Base-by-base conservation (phyloP, 2,797 vertebrate species). In the Pantherophis vulpinus region DNA sequence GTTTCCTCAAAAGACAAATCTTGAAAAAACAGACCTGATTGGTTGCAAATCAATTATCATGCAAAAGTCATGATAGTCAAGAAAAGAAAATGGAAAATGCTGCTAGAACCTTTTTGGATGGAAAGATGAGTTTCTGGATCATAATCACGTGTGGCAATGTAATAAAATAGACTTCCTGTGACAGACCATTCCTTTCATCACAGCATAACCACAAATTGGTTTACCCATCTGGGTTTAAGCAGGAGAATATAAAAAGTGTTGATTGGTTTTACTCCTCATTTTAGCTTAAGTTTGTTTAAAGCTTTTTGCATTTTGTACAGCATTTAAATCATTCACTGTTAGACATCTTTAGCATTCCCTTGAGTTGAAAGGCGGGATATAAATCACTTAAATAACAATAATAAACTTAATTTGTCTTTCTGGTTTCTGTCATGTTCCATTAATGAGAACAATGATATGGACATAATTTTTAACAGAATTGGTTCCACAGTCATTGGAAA, bases 181-280 rank as follows among this genome's bases (percentile, higher is more conserved):
- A 59, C 10, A 56, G 11, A 29, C 7, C 6, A 51, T 55, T 90
- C 51, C 51, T 20, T 20, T 74, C 23, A 54, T n/a, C 86, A 87
- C 86, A 55, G 29, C 54, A 56, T 87, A 58, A 56, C n/a, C 27
- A 87, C n/a, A 74, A 56, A 55, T 58, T 56, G 29, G 3, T 87
- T 16, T 74, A 58, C 3, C 29, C 29, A 58, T 9, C 29, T n/a
- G 88, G 32, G 12, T 89, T 89, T 42, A 27, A 32, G 61, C n/a
- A 11, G 14, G 3, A 20, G 23, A 32, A 16, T 25, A 23, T 25
- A 91, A 86, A 96, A 95, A 93, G 14, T 74, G 70, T 32, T 74
- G 14, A 74, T 74, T 74, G 16, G 32, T 37, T 74, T 74, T 37
- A 37, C 3, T 74, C 32, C 32, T 74, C 70, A 37, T 74, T 37